Conservation (phyloP, 2,888 invertebrate genomes). For the Norana najaformis region DNA sequence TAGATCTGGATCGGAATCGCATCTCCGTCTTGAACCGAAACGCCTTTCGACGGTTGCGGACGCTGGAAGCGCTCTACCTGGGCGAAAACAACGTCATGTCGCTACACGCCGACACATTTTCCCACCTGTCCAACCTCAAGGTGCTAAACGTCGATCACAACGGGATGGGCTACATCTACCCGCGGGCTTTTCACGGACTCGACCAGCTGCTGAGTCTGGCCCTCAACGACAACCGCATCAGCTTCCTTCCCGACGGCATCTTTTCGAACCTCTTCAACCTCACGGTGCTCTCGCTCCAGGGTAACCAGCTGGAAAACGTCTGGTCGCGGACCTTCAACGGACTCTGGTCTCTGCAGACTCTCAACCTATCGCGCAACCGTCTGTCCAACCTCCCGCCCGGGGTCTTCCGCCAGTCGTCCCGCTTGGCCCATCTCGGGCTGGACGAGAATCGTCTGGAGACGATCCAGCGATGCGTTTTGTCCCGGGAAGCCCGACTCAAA, state of each 20-base stretch:
- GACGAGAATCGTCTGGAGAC: conserved; percentile 37
- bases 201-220: conserved; percentile 36
- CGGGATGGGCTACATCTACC: conserved; percentile 39
- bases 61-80: conserved; percentile 39
- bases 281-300: conserved; percentile 39
- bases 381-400: conserved; percentile 37
- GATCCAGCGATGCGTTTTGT: conserved; percentile 35
- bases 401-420: conserved; percentile 36
- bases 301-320: conserved; percentile 39
- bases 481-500: conserved; percentile 32
- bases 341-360: conserved; percentile 37
- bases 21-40: conserved; percentile 32
- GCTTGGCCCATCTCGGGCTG: conserved; percentile 36
- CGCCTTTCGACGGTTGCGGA: conserved; percentile 35
- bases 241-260: conserved; percentile 39
- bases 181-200: conserved; percentile 40
- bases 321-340: conserved; percentile 42
- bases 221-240: conserved; percentile 40
- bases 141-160: conserved; percentile 41
- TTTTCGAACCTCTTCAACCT: conserved; percentile 40
- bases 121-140: conserved; percentile 38
- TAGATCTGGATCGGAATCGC: conserved; percentile 24
- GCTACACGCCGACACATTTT: conserved; percentile 35
- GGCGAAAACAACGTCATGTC: conserved; percentile 38
- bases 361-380: conserved; percentile 40